Evolutionary conservation across 2,113 vertebrate genomes (phyloP).

Genomic region (Donacobius atricapilla): DNA sequence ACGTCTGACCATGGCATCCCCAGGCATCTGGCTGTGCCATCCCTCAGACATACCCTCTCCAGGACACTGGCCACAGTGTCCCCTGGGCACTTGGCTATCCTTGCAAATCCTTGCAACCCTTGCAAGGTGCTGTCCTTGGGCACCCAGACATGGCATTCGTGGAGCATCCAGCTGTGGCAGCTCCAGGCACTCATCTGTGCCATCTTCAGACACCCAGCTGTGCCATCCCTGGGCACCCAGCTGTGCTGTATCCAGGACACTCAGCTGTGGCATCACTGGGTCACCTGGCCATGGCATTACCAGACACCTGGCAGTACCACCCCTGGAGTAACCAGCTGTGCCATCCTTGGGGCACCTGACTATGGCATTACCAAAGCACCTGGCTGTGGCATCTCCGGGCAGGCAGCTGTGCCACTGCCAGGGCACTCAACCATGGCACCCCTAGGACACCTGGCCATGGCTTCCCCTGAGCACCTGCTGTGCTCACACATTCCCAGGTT

Average conservation of each 20-base stretch:
- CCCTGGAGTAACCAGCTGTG: neutral
- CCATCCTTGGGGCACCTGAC: rapidly evolving
- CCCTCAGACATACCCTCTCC: neutral
- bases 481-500: neutral
- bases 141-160: neutral
- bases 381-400: neutral
- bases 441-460: rapidly evolving
- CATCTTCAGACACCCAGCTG: neutral
- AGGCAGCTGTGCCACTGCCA: neutral
- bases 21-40: too few species aligned
- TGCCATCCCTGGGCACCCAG: neutral
- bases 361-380: neutral
- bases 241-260: neutral
- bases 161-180: neutral
- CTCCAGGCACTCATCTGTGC: neutral
- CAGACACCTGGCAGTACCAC: rapidly evolving
- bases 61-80: neutral
- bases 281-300: neutral
- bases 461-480: neutral
- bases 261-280: neutral
- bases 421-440: rapidly evolving
- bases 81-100: neutral
- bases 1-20: neutral
- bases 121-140: neutral
- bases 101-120: neutral